Conservation (phyloP, 2,797 vertebrate species). For the Botia almorhae region DNA sequence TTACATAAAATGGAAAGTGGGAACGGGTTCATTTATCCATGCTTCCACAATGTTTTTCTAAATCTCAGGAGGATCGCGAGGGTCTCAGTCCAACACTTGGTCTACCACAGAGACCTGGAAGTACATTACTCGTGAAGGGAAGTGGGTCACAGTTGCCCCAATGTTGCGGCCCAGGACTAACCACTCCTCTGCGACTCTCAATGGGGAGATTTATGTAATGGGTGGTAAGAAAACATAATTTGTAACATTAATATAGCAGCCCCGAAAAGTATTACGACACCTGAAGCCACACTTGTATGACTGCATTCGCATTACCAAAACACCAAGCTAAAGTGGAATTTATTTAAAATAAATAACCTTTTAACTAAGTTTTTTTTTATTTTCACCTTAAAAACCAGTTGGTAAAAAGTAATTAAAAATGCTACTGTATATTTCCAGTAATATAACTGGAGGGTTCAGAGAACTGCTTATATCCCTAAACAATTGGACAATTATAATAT, state of each 20-base stretch:
- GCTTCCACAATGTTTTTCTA: constrained; percentile 38
- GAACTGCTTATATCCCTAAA: not conserved
- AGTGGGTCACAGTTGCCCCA: constrained; percentile 87
- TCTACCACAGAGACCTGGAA: too few species aligned
- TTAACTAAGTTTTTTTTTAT: too few species aligned
- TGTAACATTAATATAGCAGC: not conserved
- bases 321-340: too few species aligned
- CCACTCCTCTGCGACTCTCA: constrained; percentile 87
- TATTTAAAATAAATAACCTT: too few species aligned
- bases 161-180: constrained; percentile 95
- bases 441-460: not conserved
- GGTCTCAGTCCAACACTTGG: constrained; percentile 71
- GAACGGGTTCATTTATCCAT: not conserved
- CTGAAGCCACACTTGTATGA: not conserved
- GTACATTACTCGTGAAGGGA: constrained; percentile 85
- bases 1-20: not conserved
- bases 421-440: not conserved
- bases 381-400: too few species aligned
- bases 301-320: too few species aligned
- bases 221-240: constrained; percentile 83
- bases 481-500: not conserved
- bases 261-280: not conserved
- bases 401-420: too few species aligned
- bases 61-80: constrained; percentile 89
- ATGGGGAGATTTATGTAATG: constrained; percentile 94